Evolutionary conservation across 2,888 invertebrate species (phyloP).

Genomic region (Cyclophora punctaria): DNA sequence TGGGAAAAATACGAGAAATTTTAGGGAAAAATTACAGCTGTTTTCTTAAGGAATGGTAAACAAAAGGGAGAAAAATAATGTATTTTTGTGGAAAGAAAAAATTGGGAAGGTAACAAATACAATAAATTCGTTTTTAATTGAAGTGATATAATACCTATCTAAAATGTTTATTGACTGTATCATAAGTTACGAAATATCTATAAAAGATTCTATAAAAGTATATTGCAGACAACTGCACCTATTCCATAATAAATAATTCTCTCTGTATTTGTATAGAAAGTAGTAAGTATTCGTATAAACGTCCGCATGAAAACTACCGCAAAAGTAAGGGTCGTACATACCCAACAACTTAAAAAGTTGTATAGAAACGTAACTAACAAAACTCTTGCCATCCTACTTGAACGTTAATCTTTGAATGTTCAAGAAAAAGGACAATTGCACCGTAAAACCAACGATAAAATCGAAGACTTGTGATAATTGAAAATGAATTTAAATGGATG

Average conservation of each 20-base stretch:
- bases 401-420: conserved; percentile 55
- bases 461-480: conserved; percentile 31
- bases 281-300: conserved; percentile 14
- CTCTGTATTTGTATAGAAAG: conserved; percentile 7
- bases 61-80: too few relatives aligned
- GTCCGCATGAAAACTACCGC: conserved; percentile 26
- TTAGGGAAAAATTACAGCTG: conserved; percentile 1
- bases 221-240: too few relatives aligned
- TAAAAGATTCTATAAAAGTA: too few relatives aligned
- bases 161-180: too few relatives aligned
- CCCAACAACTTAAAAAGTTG: conserved; percentile 55
- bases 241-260: background rate
- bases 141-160: too few relatives aligned
- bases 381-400: conserved; percentile 61
- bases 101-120: too few relatives aligned
- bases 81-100: too few relatives aligned
- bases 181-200: too few relatives aligned
- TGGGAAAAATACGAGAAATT: conserved; percentile 23
- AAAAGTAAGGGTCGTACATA: conserved; percentile 43
- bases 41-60: too few relatives aligned
- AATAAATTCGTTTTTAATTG: too few relatives aligned
- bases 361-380: conserved; percentile 50
- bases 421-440: conserved; percentile 64
- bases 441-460: conserved; percentile 43
- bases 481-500: conserved; percentile 53